Conservation (phyloP, 2,797 vertebrate genomes). For the Sparidentex hasta region DNA sequence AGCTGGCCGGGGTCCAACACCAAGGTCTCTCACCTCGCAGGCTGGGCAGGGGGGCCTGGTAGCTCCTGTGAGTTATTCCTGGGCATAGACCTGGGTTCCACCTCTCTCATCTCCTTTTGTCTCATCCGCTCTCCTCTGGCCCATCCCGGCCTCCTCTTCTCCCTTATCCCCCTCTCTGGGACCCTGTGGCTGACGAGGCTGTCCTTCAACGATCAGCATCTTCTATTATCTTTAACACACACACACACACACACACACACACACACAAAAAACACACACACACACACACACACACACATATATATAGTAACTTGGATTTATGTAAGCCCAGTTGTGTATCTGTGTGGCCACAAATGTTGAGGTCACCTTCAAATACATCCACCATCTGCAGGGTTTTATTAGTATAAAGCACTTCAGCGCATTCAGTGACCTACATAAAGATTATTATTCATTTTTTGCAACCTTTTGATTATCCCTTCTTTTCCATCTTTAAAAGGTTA, state of each 20-base stretch:
- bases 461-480: background rate
- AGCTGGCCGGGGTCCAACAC: constrained; percentile 84
- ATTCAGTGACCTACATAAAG: background rate
- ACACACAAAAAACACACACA: constrained; percentile 51
- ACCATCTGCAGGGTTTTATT: constrained; percentile 48
- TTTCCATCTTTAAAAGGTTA: no score
- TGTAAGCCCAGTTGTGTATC: constrained; percentile 31
- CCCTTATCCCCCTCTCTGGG: constrained; percentile 76
- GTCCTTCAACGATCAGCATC: constrained; percentile 84
- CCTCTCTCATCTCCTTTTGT: constrained; percentile 72
- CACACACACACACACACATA: constrained; percentile 54
- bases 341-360: constrained; percentile 51
- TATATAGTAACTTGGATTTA: constrained; percentile 34
- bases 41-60: constrained; percentile 76
- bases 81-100: constrained; percentile 70
- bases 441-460: background rate
- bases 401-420: constrained; percentile 7
- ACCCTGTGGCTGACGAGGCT: constrained; percentile 70
- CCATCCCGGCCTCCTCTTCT: constrained; percentile 65
- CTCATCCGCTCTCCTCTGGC: constrained; percentile 63
- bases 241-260: constrained; percentile 35
- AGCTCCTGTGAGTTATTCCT: constrained; percentile 81
- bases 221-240: constrained; percentile 70
- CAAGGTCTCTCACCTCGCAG: constrained; percentile 84
- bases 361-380: constrained; percentile 68